Evolutionary conservation across 2,888 invertebrate species (phyloP).

Genomic region (Nyleta sp.): DNA sequence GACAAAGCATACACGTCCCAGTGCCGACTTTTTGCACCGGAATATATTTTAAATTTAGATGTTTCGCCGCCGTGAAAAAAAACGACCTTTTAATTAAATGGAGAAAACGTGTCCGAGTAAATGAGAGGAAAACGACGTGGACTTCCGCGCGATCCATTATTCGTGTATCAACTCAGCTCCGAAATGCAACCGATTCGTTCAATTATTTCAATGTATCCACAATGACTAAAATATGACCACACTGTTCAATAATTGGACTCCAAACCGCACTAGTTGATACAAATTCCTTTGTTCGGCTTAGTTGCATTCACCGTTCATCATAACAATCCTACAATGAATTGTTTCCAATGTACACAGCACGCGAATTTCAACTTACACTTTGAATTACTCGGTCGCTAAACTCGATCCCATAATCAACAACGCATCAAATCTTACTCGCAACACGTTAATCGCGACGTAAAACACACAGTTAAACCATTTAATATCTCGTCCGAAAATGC

Average conservation of each 20-base stretch:
- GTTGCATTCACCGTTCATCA: slow-evolving; percentile 20
- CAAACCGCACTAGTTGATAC: not conserved
- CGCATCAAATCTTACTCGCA: not conserved
- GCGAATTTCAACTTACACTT: slow-evolving; percentile 10
- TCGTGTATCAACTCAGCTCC: not conserved
- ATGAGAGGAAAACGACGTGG: no score
- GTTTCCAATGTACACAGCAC: slow-evolving; percentile 1
- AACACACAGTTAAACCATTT: no score
- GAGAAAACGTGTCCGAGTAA: no score
- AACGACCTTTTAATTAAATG: no score
- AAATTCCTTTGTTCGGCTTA: slow-evolving; percentile 28
- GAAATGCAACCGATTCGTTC: not conserved
- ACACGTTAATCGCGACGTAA: no score
- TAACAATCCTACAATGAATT: slow-evolving; percentile 13
- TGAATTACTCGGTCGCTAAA: slow-evolving; percentile 4
- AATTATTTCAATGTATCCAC: not conserved
- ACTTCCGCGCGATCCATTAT: not conserved
- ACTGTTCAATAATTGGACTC: slow-evolving; percentile 4
- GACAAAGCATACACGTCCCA: no score
- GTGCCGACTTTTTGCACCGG: no score
- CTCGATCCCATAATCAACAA: slow-evolving; percentile 7
- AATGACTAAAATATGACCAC: slow-evolving; percentile 2
- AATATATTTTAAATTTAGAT: no score
- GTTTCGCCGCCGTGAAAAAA: no score
- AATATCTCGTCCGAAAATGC: no score